These are phyloP conservation scores for Lasioglossum calceatum DNA, from an alignment of 2,888 invertebrate genomes.

Conservation along the genomic window DNA sequence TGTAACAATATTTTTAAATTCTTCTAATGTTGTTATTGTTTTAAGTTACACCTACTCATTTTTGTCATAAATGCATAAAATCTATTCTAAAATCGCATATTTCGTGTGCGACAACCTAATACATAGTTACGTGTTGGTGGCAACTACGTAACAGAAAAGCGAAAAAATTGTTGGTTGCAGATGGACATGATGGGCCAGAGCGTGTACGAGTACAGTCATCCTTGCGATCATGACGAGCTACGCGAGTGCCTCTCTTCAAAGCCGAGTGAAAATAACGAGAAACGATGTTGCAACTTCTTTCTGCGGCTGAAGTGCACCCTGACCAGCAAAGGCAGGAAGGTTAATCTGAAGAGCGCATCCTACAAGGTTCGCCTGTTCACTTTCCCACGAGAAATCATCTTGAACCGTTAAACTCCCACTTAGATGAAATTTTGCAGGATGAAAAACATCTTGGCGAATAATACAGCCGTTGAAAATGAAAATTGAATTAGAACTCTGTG, in stretches of 20 bases:
- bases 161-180: conserved; percentile 86
- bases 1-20: no score
- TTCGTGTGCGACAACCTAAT: neutral
- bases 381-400: neutral
- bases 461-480: neutral
- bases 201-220: conserved; percentile 97
- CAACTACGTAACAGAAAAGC: neutral
- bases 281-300: conserved; percentile 87
- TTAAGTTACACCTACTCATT: no score
- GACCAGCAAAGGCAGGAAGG: conserved; percentile 97
- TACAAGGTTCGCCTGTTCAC: conserved; percentile 90
- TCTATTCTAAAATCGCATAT: neutral
- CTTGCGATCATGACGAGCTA: conserved; percentile 97
- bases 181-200: conserved; percentile 98
- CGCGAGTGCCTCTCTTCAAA: conserved; percentile 87
- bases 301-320: conserved; percentile 97
- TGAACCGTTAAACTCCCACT: neutral
- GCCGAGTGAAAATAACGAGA: conserved; percentile 80
- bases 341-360: conserved; percentile 97
- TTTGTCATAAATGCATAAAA: no score
- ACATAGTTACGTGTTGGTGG: neutral
- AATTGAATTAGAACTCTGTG: neutral
- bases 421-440: neutral
- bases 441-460: neutral
- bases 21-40: no score